Evolutionary conservation across 2,797 vertebrate genomes (phyloP).

Genomic region (Sternotherus odoratus): DNA sequence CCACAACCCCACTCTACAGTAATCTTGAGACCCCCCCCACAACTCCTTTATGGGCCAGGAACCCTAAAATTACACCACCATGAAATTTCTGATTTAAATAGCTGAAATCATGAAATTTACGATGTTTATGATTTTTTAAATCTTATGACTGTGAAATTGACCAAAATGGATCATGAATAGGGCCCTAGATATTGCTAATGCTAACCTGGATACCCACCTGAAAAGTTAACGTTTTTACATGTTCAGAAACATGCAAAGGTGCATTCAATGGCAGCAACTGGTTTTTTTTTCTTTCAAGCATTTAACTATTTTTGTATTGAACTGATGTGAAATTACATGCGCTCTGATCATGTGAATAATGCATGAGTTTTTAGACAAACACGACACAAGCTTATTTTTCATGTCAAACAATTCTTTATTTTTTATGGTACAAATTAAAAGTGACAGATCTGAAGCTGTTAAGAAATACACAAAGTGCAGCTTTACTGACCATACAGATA

Average conservation of each 20-base stretch:
- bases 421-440: slow-evolving; percentile 99
- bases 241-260: neutral
- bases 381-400: slow-evolving; percentile 79
- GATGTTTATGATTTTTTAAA: too few relatives aligned
- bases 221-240: neutral
- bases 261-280: neutral
- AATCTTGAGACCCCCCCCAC: too few relatives aligned
- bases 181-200: slow-evolving; percentile 10
- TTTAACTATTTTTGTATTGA: slow-evolving; percentile 67
- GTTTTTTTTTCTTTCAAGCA: neutral
- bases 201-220: neutral
- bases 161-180: too few relatives aligned
- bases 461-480: slow-evolving; percentile 99
- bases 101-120: too few relatives aligned
- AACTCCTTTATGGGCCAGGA: too few relatives aligned
- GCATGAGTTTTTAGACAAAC: slow-evolving; percentile 73
- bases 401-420: slow-evolving; percentile 99
- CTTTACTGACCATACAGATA: slow-evolving; percentile 99
- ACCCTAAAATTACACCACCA: too few relatives aligned
- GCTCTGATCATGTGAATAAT: slow-evolving; percentile 67
- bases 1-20: too few relatives aligned
- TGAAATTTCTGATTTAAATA: too few relatives aligned
- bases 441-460: slow-evolving; percentile 98
- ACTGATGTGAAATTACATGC: slow-evolving; percentile 56
- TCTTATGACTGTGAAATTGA: too few relatives aligned